Base-by-base conservation (phyloP, 1,140 invertebrate genomes). In the Thaumetopoea pityocampa region DNA sequence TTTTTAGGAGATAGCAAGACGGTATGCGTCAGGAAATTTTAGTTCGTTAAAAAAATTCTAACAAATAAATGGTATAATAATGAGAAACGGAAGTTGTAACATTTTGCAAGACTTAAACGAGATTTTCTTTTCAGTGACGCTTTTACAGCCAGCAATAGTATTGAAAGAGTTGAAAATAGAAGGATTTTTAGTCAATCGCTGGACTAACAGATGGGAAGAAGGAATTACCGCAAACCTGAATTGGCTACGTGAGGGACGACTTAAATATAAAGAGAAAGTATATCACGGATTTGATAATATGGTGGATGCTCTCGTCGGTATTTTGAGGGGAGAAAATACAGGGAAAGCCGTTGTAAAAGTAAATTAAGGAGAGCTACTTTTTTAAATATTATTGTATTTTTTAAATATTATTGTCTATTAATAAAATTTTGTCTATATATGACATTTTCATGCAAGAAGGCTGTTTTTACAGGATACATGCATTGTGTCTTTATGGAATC, bases 221-320 rank as follows among this genome's bases (percentile, higher is more conserved):
- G 90, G 88, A 2, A 79, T 90, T 8, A 52, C 79, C 16, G 85
- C 89, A 56, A 88, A 91, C 68, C 41, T 86, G 8, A 64, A 88
- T 52, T 91, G 90, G 89, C 81, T 91, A 36, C 67, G 85, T 48
- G 87, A 91, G 80, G 90, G 89, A 8, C 90, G 90, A 83, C 35
- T 93, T 2, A 88, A 90, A 54, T 89, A 88, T 47, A 71, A 85
- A 54, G 91, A 92, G 67, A 90, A 90, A 32, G 50, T 90, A 0
- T 88, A 87, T 3, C 67, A 91, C 44, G 91, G 91, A 6, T 92
- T 92, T 72, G 89, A 91, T 48, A 91, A 91, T 49, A 89, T 91
- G 87, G 89, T 90, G 4, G 77, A 88, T 40, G 90, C 90, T 15
- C 88, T 92, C 44, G 84, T 89, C 16, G 88, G 86, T 16, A 79